Conservation (phyloP, 2,113 vertebrate genomes). For the Sula dactylatra region DNA sequence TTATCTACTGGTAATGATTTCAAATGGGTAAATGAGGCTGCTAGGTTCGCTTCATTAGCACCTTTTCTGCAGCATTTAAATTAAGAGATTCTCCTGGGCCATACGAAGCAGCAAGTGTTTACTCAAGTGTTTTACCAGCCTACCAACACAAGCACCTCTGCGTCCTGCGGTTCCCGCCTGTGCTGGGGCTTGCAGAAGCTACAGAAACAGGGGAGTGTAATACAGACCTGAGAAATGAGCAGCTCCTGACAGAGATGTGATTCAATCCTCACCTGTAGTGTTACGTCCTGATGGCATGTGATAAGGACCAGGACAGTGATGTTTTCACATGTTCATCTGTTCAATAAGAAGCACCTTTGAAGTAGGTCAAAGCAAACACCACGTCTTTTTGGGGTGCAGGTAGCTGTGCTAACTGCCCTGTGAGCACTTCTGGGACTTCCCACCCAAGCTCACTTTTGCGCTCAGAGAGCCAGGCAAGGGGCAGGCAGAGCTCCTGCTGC, state of each 20-base stretch:
- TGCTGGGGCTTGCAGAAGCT: not conserved
- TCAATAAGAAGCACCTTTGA: not conserved
- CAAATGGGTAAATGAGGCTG: slow-evolving; percentile 11
- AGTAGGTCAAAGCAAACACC: not conserved
- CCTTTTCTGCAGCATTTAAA: slow-evolving; percentile 5
- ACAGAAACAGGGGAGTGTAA: not conserved
- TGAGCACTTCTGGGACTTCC: not conserved
- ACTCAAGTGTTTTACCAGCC: not conserved
- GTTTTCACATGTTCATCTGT: not conserved
- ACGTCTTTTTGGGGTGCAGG: not conserved
- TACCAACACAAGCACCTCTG: not conserved
- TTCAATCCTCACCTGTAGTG: fast-evolving
- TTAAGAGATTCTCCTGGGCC: not conserved
- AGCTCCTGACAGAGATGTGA: not conserved
- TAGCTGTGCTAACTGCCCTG: not conserved
- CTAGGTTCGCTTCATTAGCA: slow-evolving; percentile 17
- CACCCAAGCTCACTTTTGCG: not conserved
- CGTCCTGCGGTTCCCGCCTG: not conserved
- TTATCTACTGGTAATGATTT: slow-evolving; percentile 14
- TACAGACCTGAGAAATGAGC: not conserved
- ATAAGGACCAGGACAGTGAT: not conserved
- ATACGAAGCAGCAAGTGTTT: not conserved
- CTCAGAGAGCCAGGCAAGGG: not conserved
- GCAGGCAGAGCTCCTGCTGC: not conserved
- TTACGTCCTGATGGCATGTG: not conserved